Conservation (phyloP, 2,888 invertebrate species). For the Cecidostiba fungosa region DNA sequence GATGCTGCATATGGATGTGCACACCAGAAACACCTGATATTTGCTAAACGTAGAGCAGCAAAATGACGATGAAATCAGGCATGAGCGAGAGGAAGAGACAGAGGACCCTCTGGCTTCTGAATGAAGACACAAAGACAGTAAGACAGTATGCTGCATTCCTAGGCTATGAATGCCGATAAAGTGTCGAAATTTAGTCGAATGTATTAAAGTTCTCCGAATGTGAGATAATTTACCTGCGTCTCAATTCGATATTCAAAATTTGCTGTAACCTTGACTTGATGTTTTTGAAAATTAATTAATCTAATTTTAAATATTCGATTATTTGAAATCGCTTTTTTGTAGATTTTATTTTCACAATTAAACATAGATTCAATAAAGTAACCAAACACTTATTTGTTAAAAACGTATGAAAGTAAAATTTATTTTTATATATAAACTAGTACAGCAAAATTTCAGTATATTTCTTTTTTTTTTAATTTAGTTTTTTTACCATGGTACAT, state of each 20-base stretch:
- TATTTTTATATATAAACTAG: neutral
- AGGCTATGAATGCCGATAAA: neutral
- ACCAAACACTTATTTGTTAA: neutral
- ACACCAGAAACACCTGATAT: conserved; percentile 51
- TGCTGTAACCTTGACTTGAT: neutral
- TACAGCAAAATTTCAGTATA: neutral
- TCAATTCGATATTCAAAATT: conserved; percentile 22
- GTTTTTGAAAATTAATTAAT: neutral
- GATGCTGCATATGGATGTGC: conserved; percentile 43
- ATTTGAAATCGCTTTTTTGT: no score
- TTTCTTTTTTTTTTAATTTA: neutral
- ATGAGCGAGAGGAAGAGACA: neutral
- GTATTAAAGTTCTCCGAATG: neutral
- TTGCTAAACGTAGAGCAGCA: neutral
- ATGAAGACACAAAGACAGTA: conserved; percentile 41
- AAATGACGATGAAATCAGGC: neutral
- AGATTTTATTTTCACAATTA: no score
- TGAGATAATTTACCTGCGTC: neutral
- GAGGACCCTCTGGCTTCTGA: conserved; percentile 33
- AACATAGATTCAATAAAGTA: neutral
- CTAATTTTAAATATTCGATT: neutral
- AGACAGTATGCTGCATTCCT: conserved; percentile 13
- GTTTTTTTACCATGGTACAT: no score
- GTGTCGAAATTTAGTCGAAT: neutral
- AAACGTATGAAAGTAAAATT: neutral